Conservation (phyloP, 2,113 vertebrate genomes). For the Maccullochella peelii region DNA sequence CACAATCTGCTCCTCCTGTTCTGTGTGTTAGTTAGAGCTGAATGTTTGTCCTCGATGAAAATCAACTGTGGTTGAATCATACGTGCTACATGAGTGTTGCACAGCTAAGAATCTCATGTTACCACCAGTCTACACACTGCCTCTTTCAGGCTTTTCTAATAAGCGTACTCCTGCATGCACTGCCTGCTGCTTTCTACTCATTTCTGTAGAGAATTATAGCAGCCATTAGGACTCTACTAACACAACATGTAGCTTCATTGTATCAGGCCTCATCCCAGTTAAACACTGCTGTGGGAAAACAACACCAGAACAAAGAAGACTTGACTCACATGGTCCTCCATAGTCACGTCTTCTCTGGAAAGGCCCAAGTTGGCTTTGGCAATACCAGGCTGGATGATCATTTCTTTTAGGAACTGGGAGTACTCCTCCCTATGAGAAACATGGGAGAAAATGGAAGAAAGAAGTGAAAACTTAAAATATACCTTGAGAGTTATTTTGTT, state of each 20-base stretch:
- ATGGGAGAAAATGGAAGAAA: neutral
- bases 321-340: constrained; percentile 95
- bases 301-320: neutral
- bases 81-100: neutral
- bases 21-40: neutral
- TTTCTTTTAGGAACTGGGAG: constrained; percentile 95
- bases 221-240: neutral
- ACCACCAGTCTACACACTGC: too few species aligned
- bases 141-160: too few species aligned
- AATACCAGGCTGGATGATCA: constrained; percentile 99
- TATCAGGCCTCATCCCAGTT: neutral
- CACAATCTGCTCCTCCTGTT: neutral
- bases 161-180: neutral
- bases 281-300: neutral
- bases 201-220: too few species aligned
- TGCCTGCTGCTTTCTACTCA: neutral
- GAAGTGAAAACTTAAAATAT: neutral
- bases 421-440: constrained; percentile 89
- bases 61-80: neutral
- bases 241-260: neutral
- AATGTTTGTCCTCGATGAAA: neutral
- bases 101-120: neutral
- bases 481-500: neutral
- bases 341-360: constrained; percentile 95
- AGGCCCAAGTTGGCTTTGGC: constrained; percentile 96